phyloP scores from a whole-genome alignment of 35 echinoderm and acorn worm species.

The Ophiothrix spiculata region DNA sequence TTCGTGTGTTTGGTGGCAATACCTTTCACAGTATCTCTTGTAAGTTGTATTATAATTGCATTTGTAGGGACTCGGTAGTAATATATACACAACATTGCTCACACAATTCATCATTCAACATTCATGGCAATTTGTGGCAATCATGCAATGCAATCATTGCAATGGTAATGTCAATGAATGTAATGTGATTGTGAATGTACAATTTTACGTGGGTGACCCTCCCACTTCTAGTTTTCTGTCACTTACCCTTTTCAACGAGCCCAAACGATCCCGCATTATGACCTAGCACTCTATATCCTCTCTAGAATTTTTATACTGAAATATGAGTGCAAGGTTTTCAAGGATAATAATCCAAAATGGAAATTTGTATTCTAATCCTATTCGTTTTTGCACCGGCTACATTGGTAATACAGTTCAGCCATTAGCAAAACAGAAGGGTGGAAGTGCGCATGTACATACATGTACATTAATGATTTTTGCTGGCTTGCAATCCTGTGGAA shows the following conservation, averaged over 20 bases:
- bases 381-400: background rate
- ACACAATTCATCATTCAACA: too few relatives aligned
- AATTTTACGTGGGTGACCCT: background rate
- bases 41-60: too few relatives aligned
- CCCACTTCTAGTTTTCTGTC: background rate
- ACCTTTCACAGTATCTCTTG: too few relatives aligned
- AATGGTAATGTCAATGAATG: too few relatives aligned
- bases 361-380: background rate
- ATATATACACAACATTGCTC: too few relatives aligned
- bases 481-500: background rate
- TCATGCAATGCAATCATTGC: too few relatives aligned
- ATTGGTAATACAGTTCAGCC: background rate
- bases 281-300: too few relatives aligned
- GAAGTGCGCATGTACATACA: background rate
- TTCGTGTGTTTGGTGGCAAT: too few relatives aligned
- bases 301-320: background rate
- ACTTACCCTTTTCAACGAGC: conserved; percentile 60
- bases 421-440: conserved; percentile 12
- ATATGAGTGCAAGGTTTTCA: background rate
- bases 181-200: too few relatives aligned
- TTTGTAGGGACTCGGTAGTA: too few relatives aligned
- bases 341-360: background rate
- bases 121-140: too few relatives aligned
- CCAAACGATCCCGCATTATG: conserved; percentile 37
- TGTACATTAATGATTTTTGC: background rate